Evolutionary conservation across 2,113 vertebrate species (phyloP).

Genomic region (Nothocercus nigrocapillus): DNA sequence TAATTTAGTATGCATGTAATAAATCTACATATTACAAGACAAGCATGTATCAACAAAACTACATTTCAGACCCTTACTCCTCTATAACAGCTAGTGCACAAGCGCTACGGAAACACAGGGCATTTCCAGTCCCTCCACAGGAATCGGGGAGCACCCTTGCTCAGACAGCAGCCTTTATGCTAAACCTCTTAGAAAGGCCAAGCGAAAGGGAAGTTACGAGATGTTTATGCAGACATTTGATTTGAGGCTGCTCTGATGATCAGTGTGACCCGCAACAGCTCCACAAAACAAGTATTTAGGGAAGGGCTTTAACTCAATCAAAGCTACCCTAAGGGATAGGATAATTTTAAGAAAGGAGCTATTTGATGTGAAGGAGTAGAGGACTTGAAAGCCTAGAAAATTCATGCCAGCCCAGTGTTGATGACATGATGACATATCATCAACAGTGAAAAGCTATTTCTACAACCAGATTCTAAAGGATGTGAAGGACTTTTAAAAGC

Average conservation of each 20-base stretch:
- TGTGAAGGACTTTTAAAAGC: neutral
- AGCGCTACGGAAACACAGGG: neutral
- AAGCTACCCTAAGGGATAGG: neutral
- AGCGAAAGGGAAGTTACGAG: neutral
- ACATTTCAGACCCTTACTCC: accelerated
- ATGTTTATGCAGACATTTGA: neutral
- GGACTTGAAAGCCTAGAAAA: neutral
- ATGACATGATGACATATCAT: neutral
- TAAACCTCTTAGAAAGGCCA: neutral
- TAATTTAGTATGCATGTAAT: neutral
- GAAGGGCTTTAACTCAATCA: neutral
- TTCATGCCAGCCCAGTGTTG: neutral
- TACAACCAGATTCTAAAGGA: neutral
- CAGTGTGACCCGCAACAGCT: neutral
- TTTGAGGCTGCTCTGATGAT: neutral
- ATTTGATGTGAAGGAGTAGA: accelerated
- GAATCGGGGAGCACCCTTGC: neutral
- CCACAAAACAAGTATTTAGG: neutral
- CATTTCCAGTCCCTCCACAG: neutral
- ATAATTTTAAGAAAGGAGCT: neutral
- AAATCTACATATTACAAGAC: neutral
- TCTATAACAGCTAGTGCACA: neutral
- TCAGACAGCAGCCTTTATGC: neutral
- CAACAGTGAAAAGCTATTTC: neutral
- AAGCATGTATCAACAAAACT: neutral